Conservation (phyloP, 2,113 vertebrate genomes). For the Microtus richardsoni region DNA sequence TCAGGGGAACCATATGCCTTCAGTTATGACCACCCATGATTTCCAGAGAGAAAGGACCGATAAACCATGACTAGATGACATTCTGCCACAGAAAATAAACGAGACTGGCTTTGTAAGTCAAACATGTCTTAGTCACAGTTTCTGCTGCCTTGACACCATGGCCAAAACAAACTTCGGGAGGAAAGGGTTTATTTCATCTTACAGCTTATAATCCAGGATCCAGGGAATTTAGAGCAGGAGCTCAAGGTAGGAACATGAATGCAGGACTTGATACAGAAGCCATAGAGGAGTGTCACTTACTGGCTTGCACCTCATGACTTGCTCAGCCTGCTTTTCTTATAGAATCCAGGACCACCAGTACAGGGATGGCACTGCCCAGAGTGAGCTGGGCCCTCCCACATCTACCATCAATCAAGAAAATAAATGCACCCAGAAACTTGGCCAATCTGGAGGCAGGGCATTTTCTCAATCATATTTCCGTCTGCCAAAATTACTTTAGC, state of each 20-base stretch:
- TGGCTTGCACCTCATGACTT: neutral
- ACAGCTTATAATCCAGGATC: neutral
- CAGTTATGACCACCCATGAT: neutral
- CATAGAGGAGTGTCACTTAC: neutral
- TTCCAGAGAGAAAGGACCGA: neutral
- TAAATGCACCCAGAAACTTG: neutral
- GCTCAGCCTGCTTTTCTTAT: neutral
- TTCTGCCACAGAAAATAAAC: neutral
- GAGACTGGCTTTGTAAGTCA: neutral
- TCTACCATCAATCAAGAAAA: neutral
- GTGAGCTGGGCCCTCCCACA: neutral
- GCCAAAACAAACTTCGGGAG: neutral
- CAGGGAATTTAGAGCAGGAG: neutral
- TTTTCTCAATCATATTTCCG: neutral
- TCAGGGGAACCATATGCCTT: neutral
- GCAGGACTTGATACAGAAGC: neutral
- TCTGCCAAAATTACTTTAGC: neutral
- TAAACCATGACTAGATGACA: neutral
- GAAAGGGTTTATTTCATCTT: neutral
- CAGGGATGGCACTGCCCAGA: neutral
- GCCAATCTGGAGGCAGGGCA: neutral
- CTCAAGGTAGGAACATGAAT: neutral
- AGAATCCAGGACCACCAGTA: neutral
- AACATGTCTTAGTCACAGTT: too few relatives aligned
- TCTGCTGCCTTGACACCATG: neutral